A percentile compares a stretch with the other conserved stretches of the same genome.
Evolutionary conservation across 2,888 invertebrate species (phyloP).

Genomic region (Nomada ferruginata): DNA sequence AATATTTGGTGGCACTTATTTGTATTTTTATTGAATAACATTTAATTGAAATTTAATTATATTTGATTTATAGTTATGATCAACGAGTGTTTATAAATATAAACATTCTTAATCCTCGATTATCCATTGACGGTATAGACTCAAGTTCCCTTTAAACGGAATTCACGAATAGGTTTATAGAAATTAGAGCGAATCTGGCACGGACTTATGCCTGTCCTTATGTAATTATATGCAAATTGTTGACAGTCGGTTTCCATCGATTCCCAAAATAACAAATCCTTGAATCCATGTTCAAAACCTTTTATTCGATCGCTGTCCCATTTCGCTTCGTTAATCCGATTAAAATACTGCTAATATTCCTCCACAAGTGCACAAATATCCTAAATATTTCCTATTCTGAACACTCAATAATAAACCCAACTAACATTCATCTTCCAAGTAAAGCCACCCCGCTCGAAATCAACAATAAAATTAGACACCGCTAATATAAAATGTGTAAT

Average conservation of each 20-base stretch:
- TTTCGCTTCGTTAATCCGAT: conserved; percentile 20
- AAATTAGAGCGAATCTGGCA: conserved; percentile 60
- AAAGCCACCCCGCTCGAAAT: too few species aligned
- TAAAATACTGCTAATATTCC: background rate
- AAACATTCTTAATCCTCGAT: background rate
- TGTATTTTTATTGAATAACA: background rate
- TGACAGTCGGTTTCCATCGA: conserved; percentile 66
- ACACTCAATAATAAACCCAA: background rate
- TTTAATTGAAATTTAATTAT: too few species aligned
- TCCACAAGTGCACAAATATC: background rate
- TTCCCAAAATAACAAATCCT: conserved; percentile 72
- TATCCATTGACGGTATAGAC: background rate
- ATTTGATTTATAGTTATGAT: background rate
- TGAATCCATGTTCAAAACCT: conserved; percentile 55
- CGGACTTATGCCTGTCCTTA: conserved; percentile 65
- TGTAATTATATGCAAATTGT: conserved; percentile 67
- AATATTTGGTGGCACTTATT: background rate
- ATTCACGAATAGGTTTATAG: conserved; percentile 40
- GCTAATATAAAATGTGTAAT: too few species aligned
- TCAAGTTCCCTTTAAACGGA: conserved; percentile 40
- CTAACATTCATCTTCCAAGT: too few species aligned
- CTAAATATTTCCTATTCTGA: background rate
- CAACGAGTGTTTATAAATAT: background rate
- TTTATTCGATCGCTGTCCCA: conserved; percentile 43
- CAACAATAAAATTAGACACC: too few species aligned